These are phyloP conservation scores for Cephus sareptanus DNA, from an alignment of 2,888 invertebrate species.

Conservation along the genomic window DNA sequence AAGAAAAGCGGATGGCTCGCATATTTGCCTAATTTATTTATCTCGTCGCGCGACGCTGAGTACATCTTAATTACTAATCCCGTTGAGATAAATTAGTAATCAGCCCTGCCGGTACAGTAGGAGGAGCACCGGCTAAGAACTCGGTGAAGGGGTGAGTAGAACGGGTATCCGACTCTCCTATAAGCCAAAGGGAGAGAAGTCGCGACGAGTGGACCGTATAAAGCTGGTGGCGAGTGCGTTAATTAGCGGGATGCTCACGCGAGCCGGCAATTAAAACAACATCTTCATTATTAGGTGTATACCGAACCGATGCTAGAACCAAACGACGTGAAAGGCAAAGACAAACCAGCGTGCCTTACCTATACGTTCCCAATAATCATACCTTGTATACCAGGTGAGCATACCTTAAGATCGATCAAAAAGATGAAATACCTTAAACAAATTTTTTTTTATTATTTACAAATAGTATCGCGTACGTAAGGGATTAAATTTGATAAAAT, in stretches of 20 bases:
- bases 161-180: conserved; percentile 21
- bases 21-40: conserved; percentile 30
- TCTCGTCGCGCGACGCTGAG: conserved; percentile 14
- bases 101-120: conserved; percentile 8
- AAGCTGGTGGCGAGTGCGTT: conserved; percentile 61
- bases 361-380: neutral
- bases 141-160: conserved; percentile 61
- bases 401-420: neutral
- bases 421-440: neutral
- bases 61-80: conserved; percentile 36
- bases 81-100: conserved; percentile 34
- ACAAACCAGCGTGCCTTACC: neutral
- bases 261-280: conserved; percentile 65
- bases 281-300: conserved; percentile 64
- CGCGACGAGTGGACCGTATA: conserved; percentile 51
- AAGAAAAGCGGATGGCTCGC: conserved; percentile 9
- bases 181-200: conserved; percentile 32
- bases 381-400: neutral
- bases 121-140: neutral
- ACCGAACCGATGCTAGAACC: conserved; percentile 34
- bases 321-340: conserved; percentile 1
- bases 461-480: neutral
- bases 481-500: neutral
- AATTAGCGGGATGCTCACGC: conserved; percentile 65
- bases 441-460: neutral